These are phyloP conservation scores for Linepithema humile DNA, from an alignment of 1,140 invertebrate species.

Conservation along the genomic window DNA sequence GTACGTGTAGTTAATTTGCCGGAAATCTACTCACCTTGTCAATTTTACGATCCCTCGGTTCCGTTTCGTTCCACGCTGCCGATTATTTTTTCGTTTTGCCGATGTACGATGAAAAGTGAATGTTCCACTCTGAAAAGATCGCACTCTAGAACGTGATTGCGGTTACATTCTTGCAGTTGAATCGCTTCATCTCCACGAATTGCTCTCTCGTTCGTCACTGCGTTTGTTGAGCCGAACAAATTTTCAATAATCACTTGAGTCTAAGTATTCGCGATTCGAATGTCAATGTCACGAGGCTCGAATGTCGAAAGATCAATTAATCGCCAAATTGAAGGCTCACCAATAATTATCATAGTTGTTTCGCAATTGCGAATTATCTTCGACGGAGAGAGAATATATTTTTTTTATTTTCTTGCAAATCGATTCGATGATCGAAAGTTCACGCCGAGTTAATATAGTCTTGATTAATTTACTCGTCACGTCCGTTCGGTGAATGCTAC, in stretches of 20 bases:
- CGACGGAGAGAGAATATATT: not conserved
- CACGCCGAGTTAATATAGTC: not conserved
- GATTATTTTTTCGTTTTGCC: not conserved
- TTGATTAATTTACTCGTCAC: conserved; percentile 8
- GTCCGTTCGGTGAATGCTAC: not conserved
- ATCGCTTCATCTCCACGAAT: not conserved
- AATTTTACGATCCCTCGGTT: not conserved
- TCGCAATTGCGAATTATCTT: not conserved
- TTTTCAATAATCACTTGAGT: not conserved
- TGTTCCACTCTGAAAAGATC: not conserved
- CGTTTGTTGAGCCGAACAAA: not conserved
- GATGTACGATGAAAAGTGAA: not conserved
- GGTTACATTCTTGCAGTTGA: conserved; percentile 11
- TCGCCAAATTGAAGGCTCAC: not conserved
- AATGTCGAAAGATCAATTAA: not conserved
- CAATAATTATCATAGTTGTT: not conserved
- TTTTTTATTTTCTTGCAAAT: not conserved
- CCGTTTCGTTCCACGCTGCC: not conserved
- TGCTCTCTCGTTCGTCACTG: not conserved
- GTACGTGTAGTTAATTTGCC: not conserved
- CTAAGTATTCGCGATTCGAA: not conserved
- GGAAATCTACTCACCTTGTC: conserved; percentile 34
- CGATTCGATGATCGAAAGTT: not conserved
- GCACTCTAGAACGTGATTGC: not conserved
- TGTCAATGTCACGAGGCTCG: not conserved